Conservation (phyloP, 23 tunicate genomes). For the Ascidia mentula region DNA sequence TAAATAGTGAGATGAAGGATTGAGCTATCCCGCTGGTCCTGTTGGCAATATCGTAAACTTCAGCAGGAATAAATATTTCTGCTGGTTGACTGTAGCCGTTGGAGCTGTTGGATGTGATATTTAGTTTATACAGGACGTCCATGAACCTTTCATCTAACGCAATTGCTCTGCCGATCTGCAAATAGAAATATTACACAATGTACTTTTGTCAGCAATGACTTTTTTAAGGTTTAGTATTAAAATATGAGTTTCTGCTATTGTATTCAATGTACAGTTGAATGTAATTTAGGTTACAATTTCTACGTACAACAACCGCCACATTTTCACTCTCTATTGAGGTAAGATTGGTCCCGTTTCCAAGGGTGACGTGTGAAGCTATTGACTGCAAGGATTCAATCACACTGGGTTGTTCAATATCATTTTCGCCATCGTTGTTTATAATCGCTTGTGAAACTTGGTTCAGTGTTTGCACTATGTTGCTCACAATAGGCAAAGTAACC, state of each 20-base stretch:
- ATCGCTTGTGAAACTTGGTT: neutral
- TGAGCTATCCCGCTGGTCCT: neutral
- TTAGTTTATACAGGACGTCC: neutral
- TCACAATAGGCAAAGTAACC: neutral
- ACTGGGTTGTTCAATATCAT: neutral
- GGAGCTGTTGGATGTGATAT: neutral
- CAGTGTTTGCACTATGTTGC: neutral
- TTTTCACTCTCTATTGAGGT: slow-evolving; percentile 15
- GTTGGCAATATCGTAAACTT: slow-evolving; percentile 5
- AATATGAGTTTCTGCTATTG: too few species aligned
- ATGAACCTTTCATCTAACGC: neutral
- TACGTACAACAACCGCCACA: slow-evolving; percentile 18
- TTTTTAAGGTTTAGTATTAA: too few species aligned
- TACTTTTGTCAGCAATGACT: too few species aligned
- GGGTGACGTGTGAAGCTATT: slow-evolving; percentile 21
- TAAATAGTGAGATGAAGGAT: neutral
- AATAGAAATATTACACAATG: too few species aligned
- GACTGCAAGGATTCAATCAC: slow-evolving; percentile 17
- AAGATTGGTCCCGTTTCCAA: neutral
- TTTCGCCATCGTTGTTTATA: neutral
- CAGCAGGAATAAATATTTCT: neutral
- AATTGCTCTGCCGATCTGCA: too few species aligned
- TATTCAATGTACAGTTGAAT: too few species aligned
- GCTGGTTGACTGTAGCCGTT: neutral
- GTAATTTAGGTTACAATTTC: too few species aligned